These are phyloP conservation scores for Aspidapion aeneum DNA, from an alignment of 2,888 invertebrate genomes.

Conservation along the genomic window DNA sequence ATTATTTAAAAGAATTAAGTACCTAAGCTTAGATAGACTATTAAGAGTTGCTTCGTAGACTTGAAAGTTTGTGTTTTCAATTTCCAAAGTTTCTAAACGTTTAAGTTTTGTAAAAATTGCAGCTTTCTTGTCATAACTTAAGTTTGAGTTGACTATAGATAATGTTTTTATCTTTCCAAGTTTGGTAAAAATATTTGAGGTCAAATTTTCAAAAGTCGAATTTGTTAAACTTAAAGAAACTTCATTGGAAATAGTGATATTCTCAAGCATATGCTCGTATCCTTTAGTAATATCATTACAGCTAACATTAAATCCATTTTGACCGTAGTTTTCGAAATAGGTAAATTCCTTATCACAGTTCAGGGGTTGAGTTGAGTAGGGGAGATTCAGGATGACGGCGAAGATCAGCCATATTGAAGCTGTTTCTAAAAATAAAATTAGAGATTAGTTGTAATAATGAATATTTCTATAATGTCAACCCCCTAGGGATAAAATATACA, in stretches of 20 bases:
- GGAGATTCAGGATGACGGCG: slow-evolving; percentile 16
- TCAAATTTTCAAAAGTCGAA: slow-evolving; percentile 33
- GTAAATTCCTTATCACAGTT: slow-evolving; percentile 40
- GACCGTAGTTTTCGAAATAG: slow-evolving; percentile 39
- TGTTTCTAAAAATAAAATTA: not conserved
- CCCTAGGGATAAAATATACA: too few species aligned
- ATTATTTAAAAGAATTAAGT: slow-evolving; percentile 33
- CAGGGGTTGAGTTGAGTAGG: slow-evolving; percentile 11
- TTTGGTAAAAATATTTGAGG: slow-evolving; percentile 34
- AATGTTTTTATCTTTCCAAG: slow-evolving; percentile 38
- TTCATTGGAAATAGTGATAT: slow-evolving; percentile 40
- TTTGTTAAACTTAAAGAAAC: slow-evolving; percentile 38
- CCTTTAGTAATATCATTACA: slow-evolving; percentile 35
- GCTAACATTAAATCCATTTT: slow-evolving; percentile 41
- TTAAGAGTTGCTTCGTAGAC: slow-evolving; percentile 25
- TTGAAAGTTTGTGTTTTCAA: slow-evolving; percentile 30
- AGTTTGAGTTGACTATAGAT: slow-evolving; percentile 32
- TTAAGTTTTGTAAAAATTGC: slow-evolving; percentile 28
- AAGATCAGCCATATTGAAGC: slow-evolving; percentile 13
- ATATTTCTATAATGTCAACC: too few species aligned
- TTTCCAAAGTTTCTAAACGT: slow-evolving; percentile 28
- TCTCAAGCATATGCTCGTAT: slow-evolving; percentile 34
- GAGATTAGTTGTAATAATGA: too few species aligned
- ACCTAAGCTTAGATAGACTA: slow-evolving; percentile 29
- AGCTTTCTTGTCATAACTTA: slow-evolving; percentile 26